Percentiles rank a stretch among this genome's conserved stretches.
Conservation (phyloP, 2,113 vertebrate genomes). For the Bujurquina vittata region DNA sequence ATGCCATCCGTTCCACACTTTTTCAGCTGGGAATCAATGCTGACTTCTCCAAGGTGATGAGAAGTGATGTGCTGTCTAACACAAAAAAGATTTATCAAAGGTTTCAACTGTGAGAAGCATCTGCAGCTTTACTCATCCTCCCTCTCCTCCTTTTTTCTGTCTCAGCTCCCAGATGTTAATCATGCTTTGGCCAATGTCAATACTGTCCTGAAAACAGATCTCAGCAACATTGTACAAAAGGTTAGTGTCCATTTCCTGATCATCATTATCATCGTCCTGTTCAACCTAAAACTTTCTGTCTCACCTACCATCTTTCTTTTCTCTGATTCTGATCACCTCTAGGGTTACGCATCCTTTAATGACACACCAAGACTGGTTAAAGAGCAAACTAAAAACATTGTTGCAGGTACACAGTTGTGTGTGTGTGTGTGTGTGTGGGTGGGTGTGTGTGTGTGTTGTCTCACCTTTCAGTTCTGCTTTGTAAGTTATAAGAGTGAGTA, state of each 20-base stretch:
- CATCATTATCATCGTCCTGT: background rate
- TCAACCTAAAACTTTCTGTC: background rate
- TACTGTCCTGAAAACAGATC: slow-evolving; percentile 84
- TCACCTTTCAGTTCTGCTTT: background rate
- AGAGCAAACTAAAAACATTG: slow-evolving; percentile 84
- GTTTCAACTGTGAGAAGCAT: background rate
- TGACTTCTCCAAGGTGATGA: slow-evolving; percentile 81
- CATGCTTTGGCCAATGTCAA: slow-evolving; percentile 82
- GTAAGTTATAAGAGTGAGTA: background rate
- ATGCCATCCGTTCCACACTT: slow-evolving; percentile 80
- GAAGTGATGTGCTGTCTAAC: background rate
- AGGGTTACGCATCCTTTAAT: slow-evolving; percentile 91
- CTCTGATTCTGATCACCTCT: slow-evolving; percentile 39
- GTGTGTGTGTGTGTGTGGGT: background rate
- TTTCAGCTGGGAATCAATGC: slow-evolving; percentile 80
- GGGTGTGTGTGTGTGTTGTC: background rate
- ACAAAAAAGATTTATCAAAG: background rate
- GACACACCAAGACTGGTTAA: slow-evolving; percentile 86
- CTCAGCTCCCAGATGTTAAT: slow-evolving; percentile 84
- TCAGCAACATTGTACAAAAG: slow-evolving; percentile 88
- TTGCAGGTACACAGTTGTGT: slow-evolving; percentile 80
- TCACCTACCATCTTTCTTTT: background rate
- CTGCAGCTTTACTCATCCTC: background rate
- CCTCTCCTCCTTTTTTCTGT: background rate
- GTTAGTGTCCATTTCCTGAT: slow-evolving; percentile 66